Conservation (phyloP, 2,113 vertebrate genomes). For the Psephotus haematonotus region DNA sequence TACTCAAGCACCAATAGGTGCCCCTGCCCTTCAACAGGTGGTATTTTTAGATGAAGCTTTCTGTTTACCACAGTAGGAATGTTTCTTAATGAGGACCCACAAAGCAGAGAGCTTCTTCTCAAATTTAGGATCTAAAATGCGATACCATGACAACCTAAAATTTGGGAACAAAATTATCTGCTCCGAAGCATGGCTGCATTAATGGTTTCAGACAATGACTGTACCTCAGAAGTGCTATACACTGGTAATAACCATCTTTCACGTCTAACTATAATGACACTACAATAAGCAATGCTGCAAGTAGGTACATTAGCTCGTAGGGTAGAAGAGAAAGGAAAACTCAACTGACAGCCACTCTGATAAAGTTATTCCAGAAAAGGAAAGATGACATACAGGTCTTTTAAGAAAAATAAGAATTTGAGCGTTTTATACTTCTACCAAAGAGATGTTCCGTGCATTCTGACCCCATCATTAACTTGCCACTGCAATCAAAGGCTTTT, state of each 20-base stretch:
- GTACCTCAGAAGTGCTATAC: neutral
- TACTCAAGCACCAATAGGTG: neutral
- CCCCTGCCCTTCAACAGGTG: neutral
- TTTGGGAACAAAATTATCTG: neutral
- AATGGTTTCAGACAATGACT: neutral
- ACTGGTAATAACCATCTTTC: neutral
- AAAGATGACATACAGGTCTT: neutral
- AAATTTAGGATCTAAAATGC: fast-evolving
- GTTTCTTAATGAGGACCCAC: neutral
- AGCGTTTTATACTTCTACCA: neutral
- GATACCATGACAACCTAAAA: neutral
- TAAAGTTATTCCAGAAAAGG: neutral
- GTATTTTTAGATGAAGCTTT: neutral
- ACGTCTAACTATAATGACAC: neutral
- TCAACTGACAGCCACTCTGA: neutral
- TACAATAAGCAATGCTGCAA: neutral
- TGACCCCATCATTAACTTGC: neutral
- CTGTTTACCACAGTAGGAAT: neutral
- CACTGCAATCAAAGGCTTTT: neutral
- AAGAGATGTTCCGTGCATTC: neutral
- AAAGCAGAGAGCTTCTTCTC: neutral
- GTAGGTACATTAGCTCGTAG: neutral
- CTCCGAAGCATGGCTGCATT: neutral
- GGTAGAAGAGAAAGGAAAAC: neutral
- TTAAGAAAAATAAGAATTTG: neutral